Evolutionary conservation across 2,888 invertebrate genomes (phyloP).

Genomic region (Cerastoderma edule): DNA sequence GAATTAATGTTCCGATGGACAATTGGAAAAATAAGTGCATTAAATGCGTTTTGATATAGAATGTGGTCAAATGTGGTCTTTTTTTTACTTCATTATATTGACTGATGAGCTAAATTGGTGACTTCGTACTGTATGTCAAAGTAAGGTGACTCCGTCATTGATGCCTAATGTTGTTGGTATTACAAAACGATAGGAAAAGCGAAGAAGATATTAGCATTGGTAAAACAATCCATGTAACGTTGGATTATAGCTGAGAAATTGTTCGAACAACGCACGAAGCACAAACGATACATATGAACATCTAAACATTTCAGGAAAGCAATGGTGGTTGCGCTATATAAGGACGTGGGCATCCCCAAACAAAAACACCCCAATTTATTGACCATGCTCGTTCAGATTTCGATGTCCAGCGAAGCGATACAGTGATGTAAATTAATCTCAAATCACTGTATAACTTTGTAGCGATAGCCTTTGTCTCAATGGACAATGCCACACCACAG

Average conservation of each 20-base stretch:
- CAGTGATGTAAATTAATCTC: constrained; percentile 50
- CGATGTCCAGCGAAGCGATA: constrained; percentile 21
- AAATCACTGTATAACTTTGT: constrained; percentile 24
- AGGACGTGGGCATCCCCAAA: background rate
- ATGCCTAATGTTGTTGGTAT: background rate
- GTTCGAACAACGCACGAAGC: too few relatives aligned
- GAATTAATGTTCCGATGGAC: background rate
- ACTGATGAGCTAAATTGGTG: too few relatives aligned
- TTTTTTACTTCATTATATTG: background rate
- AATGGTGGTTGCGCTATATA: background rate
- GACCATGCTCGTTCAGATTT: too few relatives aligned
- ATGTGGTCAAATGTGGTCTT: background rate
- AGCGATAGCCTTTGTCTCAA: constrained; percentile 19
- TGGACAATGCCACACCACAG: constrained; percentile 17
- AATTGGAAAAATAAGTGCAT: background rate
- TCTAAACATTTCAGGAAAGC: too few relatives aligned
- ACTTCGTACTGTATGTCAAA: too few relatives aligned
- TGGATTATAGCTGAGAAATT: too few relatives aligned
- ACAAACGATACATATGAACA: too few relatives aligned
- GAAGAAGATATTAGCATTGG: too few relatives aligned
- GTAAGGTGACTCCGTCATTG: too few relatives aligned
- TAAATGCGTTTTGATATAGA: background rate
- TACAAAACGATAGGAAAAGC: too few relatives aligned
- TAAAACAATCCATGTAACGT: too few relatives aligned
- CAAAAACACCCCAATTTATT: too few relatives aligned